Evolutionary conservation across 2,797 vertebrate species (phyloP).

Genomic region (Gouania willdenowi): DNA sequence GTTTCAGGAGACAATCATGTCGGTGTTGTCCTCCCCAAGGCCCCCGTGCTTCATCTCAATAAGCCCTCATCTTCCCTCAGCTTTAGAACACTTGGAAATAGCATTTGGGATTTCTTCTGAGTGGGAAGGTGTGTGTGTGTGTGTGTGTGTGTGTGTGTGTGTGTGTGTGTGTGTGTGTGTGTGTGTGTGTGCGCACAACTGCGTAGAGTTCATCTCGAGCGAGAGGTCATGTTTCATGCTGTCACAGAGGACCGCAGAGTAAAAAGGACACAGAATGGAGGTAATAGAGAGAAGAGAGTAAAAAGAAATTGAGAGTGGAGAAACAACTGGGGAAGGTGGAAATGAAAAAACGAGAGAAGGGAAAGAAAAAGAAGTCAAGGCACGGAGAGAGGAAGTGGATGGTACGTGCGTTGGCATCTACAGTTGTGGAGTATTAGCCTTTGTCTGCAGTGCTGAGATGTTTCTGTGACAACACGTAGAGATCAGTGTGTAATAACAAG

Average conservation of each 20-base stretch:
- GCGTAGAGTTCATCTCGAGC: conserved; percentile 42
- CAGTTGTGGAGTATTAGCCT: conserved; percentile 29
- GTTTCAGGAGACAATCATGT: conserved; percentile 58
- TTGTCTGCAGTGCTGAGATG: not conserved
- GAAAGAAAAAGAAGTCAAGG: not conserved
- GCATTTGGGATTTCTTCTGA: conserved; percentile 35
- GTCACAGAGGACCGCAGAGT: conserved; percentile 31
- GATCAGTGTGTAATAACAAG: too few species aligned
- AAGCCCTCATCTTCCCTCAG: conserved; percentile 56
- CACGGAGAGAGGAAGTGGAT: not conserved
- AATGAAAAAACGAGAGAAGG: conserved; percentile 5
- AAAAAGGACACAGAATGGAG: conserved; percentile 5
- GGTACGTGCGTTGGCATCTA: not conserved
- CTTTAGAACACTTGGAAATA: conserved; percentile 39
- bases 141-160: too few species aligned
- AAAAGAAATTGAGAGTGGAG: conserved; percentile 11
- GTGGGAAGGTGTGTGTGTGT: conserved; percentile 13
- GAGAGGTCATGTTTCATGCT: conserved; percentile 58
- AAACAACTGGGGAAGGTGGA: too few species aligned
- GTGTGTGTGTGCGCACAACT: too few species aligned
- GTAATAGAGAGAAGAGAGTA: not conserved
- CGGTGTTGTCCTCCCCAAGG: conserved; percentile 60
- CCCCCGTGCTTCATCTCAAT: conserved; percentile 64
- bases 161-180: too few species aligned
- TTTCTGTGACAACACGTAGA: conserved; percentile 1